Evolutionary conservation across 2,888 invertebrate genomes (phyloP), one percentile per base, ranked within the genome.

Genomic region (Epinotia brunnichana): DNA sequence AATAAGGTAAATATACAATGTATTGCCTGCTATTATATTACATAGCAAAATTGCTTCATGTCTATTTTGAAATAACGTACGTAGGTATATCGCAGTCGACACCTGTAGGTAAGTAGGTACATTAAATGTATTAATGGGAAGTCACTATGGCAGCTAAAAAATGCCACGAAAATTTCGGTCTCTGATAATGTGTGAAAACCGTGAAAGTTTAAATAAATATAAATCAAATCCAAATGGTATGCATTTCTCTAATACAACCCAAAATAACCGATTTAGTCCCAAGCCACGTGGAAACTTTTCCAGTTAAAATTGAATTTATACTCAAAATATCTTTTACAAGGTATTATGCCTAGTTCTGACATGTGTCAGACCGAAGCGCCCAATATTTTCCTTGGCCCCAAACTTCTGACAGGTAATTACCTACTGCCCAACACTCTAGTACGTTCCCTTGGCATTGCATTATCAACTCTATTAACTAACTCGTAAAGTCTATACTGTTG

Each of bases 321-420:
- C 68, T 63, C 48, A 57, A 72, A 68, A 73, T 68, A 72, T 62
- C 68, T 29, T 66, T 66, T 73, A 57, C 68, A 63, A 62, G 68
- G 72, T 62, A 39, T 66, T 71, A 54, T 41, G 29, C 35, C 53
- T 21, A 73, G 62, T 51, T 60, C 56, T 73, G 72, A 73, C 68
- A 63, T 67, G 67, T 73, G 72, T 73, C 72, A 73, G 62, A 62
- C 19, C 17, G 57, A 48, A 56, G 57, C 62, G 51, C 60, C 72
- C 62, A 62, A 73, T 73, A 73, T 73, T 73, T 73, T 73, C 62
- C 72, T 73, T 68, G 29, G 35, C 35, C 68, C 72, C 41, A 62
- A 73, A 73, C 62, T 68, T 68, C 57, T 73, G 72, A 73, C 72
- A 73, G 72, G 68, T 73, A 73, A 73, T 73, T 73, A 73, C 35